Evolutionary conservation across 1,140 invertebrate species (phyloP), one percentile per base, ranked within the genome.

Genomic region (Scaptomyza hsui): DNA sequence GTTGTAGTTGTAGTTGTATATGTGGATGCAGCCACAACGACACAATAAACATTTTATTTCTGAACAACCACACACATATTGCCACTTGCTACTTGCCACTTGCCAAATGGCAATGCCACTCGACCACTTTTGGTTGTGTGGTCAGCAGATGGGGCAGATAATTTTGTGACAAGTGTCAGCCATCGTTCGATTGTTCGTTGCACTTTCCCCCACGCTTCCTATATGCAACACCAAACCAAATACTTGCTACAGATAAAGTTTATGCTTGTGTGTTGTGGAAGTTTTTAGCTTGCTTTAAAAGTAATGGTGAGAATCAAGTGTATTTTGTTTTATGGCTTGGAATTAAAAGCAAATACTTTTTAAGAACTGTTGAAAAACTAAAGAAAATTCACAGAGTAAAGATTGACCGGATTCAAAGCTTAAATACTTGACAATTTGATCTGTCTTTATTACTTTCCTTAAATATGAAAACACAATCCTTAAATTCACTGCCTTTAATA

Each of bases 31-130:
- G 29, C 69, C 53, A 45, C 69, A 67, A 57, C 45, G 47, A 72
- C 69, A 72, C 62, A 62, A 72, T 72, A 72, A 72, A 72, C 69
- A 72, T 72, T 72, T 72, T 72, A 72, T 72, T 59, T 67, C 51
- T 42, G n/a, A 67, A 51, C 63, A 44, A 51, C 42, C 59, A 32
- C 69, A 67, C 37, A 45, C 6, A 42, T 24, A 16, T 53, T 53
- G 51, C 51, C 51, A 53, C 51, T 53, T 19, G 35, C 2, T 19
- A 35, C 3, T 37, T 13, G 32, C 2, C n/a, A 21, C 3, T 6
- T 5, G 3, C 45, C 24, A 2, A 12, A 2, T 19, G 16, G 26
- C 26, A 29, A 9, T 3, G 10, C 16, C 16, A 18, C 15, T 21
- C 44, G 12, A 37, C 32, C 2, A n/a, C n/a, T 19, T 21, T n/a